Conservation (phyloP, 2,113 vertebrate species). For the Mormyrus lacerda region DNA sequence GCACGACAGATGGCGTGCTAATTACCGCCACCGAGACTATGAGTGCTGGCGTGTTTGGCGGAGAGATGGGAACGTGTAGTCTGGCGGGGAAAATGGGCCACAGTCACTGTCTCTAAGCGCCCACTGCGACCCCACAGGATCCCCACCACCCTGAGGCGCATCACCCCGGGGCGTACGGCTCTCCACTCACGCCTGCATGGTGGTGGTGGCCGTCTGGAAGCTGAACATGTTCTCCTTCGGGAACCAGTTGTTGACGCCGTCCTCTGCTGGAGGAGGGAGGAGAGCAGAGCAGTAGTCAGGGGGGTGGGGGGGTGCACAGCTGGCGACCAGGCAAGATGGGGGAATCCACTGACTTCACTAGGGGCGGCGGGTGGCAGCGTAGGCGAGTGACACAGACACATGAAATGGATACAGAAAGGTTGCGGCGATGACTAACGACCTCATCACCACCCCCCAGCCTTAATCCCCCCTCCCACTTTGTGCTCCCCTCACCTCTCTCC, state of each 20-base stretch:
- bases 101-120: neutral
- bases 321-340: conserved; percentile 15
- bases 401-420: conserved; percentile 49
- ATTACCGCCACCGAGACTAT: neutral
- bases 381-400: conserved; percentile 54
- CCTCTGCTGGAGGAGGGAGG: conserved; percentile 64
- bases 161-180: neutral
- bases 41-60: neutral
- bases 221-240: conserved; percentile 95
- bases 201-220: conserved; percentile 93
- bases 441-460: conserved; percentile 34
- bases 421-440: conserved; percentile 20
- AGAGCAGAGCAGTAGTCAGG: conserved; percentile 19
- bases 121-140: neutral
- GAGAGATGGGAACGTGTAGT: neutral
- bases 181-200: conserved; percentile 96
- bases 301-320: neutral
- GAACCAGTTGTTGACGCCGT: conserved; percentile 85
- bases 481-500: conserved; percentile 57
- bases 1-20: neutral
- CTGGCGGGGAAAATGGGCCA: neutral
- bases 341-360: conserved; percentile 50
- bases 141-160: neutral
- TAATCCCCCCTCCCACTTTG: neutral
- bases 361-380: conserved; percentile 3